Conservation (phyloP, 2,797 vertebrate genomes). For the Parambassis ranga region DNA sequence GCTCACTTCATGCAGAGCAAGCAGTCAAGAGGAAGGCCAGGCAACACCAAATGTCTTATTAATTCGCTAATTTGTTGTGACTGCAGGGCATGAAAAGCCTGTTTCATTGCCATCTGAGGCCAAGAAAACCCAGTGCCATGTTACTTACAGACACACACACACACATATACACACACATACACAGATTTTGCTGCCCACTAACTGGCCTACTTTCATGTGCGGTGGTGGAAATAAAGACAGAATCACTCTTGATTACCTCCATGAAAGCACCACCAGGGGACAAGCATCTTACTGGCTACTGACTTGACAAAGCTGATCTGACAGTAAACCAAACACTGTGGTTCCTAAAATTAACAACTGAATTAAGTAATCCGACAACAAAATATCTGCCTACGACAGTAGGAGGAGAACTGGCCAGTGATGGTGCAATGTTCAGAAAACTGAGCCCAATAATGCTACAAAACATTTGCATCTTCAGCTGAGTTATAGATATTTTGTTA, state of each 20-base stretch:
- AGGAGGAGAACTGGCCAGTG: neutral
- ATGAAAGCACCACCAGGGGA: conserved; percentile 72
- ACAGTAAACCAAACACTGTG: conserved; percentile 26
- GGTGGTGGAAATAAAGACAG: conserved; percentile 75
- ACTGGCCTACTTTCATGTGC: conserved; percentile 78
- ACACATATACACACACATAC: conserved; percentile 30
- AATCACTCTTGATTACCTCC: conserved; percentile 73
- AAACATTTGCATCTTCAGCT: too few relatives aligned
- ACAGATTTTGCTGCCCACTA: conserved; percentile 57
- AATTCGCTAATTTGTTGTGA: conserved; percentile 83
- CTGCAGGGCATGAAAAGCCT: conserved; percentile 82
- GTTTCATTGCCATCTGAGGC: conserved; percentile 84
- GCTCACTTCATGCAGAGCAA: conserved; percentile 76
- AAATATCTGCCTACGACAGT: neutral
- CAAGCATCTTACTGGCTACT: conserved; percentile 61
- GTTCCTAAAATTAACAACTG: conserved; percentile 19
- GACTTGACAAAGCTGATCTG: conserved; percentile 49
- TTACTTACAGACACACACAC: conserved; percentile 58
- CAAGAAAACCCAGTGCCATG: conserved; percentile 69
- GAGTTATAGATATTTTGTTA: too few relatives aligned
- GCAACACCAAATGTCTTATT: conserved; percentile 87
- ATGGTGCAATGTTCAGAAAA: neutral
- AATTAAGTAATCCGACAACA: neutral
- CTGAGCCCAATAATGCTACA: too few relatives aligned
- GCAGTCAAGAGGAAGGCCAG: conserved; percentile 82